phyloP scores from a whole-genome alignment of 2,888 invertebrate species.

The Amorpha juglandis region DNA sequence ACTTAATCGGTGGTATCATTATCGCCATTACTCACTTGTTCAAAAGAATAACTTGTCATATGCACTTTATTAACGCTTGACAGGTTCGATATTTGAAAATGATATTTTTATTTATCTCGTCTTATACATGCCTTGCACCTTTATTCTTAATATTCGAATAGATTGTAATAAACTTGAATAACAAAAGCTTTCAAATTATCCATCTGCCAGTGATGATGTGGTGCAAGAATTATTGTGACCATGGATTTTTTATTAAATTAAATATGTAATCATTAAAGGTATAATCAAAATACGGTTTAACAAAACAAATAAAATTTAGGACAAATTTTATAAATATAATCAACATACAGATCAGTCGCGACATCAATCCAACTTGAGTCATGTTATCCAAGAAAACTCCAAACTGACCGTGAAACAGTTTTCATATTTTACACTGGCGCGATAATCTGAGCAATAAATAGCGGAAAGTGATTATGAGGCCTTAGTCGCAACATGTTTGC shows the following conservation, averaged over 20 bases:
- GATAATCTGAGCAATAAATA: slow-evolving; percentile 19
- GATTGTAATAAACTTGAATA: too few relatives aligned
- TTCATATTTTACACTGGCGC: slow-evolving; percentile 17
- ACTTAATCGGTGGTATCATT: slow-evolving; percentile 11
- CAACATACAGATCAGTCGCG: neutral
- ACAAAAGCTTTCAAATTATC: too few relatives aligned
- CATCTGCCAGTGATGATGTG: too few relatives aligned
- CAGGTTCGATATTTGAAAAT: too few relatives aligned
- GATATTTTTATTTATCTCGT: too few relatives aligned
- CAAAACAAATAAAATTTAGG: neutral
- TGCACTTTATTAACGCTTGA: slow-evolving; percentile 9
- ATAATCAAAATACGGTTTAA: too few relatives aligned
- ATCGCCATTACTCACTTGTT: neutral
- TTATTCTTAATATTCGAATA: too few relatives aligned
- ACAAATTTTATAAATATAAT: neutral
- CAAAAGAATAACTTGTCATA: neutral
- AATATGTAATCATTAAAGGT: too few relatives aligned
- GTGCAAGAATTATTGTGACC: too few relatives aligned
- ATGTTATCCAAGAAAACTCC: slow-evolving; percentile 11
- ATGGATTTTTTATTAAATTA: too few relatives aligned
- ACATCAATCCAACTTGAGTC: slow-evolving; percentile 10
- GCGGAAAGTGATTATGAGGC: slow-evolving; percentile 21
- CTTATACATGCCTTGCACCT: too few relatives aligned
- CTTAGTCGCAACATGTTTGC: slow-evolving; percentile 17
- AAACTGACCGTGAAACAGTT: slow-evolving; percentile 12